Evolutionary conservation across 2,113 vertebrate species (phyloP).

Genomic region (Vidua macroura): DNA sequence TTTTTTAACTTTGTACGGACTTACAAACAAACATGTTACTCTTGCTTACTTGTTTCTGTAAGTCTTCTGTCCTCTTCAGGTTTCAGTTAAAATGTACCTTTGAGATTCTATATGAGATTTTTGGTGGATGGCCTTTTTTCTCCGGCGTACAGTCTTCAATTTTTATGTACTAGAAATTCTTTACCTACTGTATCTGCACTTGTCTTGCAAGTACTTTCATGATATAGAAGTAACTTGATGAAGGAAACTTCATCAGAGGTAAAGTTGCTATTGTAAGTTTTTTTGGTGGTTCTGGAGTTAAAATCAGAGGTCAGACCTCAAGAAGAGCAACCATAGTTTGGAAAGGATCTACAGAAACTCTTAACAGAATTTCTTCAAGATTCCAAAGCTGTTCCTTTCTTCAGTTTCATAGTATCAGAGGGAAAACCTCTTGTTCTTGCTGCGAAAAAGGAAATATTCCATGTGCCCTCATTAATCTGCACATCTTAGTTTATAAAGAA

Average conservation of each 20-base stretch:
- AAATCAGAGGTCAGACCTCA: neutral
- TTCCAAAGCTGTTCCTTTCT: neutral
- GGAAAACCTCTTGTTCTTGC: neutral
- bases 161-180: neutral
- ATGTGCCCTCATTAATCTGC: neutral
- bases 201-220: neutral
- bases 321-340: neutral
- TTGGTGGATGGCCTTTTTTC: neutral
- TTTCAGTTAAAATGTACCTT: neutral
- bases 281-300: neutral
- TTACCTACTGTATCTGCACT: neutral
- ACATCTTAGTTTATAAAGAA: neutral
- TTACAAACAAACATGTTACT: neutral
- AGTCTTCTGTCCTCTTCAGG: neutral
- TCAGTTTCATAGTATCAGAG: neutral
- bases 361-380: neutral
- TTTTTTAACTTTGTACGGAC: neutral
- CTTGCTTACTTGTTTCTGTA: neutral
- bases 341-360: neutral
- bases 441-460: neutral
- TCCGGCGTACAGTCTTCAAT: accelerated
- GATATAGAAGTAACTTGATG: neutral
- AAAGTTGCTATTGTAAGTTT: neutral
- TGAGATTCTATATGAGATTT: neutral
- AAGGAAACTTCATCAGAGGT: neutral